Percentiles rank a stretch among this genome's conserved stretches.
Evolutionary conservation across 2,888 invertebrate genomes (phyloP).

Genomic region (Vandiemenella viatica): DNA sequence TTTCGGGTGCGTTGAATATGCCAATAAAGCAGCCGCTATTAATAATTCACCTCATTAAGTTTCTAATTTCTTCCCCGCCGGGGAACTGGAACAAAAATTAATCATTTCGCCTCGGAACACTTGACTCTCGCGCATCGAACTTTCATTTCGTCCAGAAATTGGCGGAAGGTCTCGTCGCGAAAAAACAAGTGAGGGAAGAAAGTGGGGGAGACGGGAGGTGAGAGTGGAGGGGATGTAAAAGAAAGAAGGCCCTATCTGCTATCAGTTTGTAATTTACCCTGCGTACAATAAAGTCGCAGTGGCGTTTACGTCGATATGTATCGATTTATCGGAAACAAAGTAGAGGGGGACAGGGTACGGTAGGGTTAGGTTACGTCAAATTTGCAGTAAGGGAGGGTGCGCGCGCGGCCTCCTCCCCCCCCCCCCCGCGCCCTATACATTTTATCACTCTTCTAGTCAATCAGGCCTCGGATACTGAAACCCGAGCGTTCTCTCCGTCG

Average conservation of each 20-base stretch:
- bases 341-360: background rate
- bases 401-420: background rate
- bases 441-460: constrained; percentile 16
- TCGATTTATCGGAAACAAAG: background rate
- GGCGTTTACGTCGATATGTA: background rate
- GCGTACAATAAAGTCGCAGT: background rate
- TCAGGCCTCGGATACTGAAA: constrained; percentile 5
- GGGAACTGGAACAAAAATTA: background rate
- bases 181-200: no score
- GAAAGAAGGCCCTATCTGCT: background rate
- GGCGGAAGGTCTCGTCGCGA: no score
- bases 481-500: no score
- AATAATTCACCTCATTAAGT: background rate
- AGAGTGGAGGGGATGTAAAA: background rate
- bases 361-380: background rate
- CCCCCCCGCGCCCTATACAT: no score
- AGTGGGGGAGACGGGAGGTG: background rate
- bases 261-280: background rate
- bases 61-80: background rate
- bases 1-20: no score
- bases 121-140: background rate
- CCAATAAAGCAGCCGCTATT: background rate
- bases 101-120: background rate
- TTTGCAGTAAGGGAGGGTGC: background rate
- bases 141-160: background rate